Evolutionary conservation across 1,140 invertebrate species (phyloP).

Genomic region (Drosophila bocqueti): DNA sequence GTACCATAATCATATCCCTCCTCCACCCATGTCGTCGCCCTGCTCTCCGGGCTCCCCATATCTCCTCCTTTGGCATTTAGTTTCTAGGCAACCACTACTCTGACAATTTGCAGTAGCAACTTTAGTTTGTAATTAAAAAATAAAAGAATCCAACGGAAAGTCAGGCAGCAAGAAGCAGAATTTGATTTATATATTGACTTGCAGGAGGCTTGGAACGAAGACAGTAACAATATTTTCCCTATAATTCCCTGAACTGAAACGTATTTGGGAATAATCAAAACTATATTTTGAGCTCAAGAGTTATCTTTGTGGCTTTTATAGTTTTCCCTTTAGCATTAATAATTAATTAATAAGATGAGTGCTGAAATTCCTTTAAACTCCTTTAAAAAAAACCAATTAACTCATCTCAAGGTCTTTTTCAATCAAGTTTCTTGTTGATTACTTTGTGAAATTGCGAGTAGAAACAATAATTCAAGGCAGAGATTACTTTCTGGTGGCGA

Average conservation of each 20-base stretch:
- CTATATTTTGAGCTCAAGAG: background rate
- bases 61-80: constrained; percentile 8
- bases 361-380: background rate
- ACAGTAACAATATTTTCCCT: no score
- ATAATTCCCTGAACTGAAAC: background rate
- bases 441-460: background rate
- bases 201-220: no score
- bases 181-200: background rate
- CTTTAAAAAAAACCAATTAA: background rate
- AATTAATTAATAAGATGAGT: background rate
- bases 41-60: background rate
- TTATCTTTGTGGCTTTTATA: no score
- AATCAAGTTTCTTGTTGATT: background rate
- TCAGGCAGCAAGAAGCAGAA: background rate
- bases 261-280: background rate
- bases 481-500: background rate
- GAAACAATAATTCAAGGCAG: background rate
- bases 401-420: background rate
- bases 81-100: background rate
- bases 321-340: no score
- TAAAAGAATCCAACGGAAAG: constrained; percentile 2
- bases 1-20: constrained; percentile 13
- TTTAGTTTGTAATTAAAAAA: constrained; percentile 7
- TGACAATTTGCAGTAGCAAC: constrained; percentile 35
- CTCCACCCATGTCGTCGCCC: background rate